A percentile compares a stretch with the other conserved stretches of the same genome.
Evolutionary conservation across 2,113 vertebrate genomes (phyloP).

Genomic region (Microtus ochrogaster): DNA sequence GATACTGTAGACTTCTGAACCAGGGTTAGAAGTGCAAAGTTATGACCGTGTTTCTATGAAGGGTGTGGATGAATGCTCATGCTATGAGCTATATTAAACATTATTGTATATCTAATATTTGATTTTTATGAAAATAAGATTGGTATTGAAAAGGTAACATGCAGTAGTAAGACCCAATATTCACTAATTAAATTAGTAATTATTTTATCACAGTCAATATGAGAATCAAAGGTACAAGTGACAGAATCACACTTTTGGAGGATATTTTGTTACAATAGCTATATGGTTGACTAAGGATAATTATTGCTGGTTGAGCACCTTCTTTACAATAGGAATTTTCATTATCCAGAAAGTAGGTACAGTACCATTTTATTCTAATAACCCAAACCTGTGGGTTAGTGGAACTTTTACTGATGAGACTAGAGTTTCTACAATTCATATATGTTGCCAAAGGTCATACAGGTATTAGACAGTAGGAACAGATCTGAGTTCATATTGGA

Average conservation of each 20-base stretch:
- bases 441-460: neutral
- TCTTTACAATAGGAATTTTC: neutral
- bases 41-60: neutral
- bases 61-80: neutral
- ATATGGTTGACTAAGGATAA: neutral
- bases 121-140: slow-evolving; percentile 12
- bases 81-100: neutral
- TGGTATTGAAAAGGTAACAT: neutral
- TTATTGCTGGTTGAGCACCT: neutral
- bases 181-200: neutral
- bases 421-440: neutral
- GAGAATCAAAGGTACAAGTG: neutral
- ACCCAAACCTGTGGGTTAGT: neutral
- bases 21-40: neutral
- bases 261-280: neutral
- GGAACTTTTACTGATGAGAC: neutral
- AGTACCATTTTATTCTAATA: slow-evolving; percentile 15
- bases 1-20: neutral
- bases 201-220: neutral
- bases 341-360: neutral
- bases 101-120: neutral
- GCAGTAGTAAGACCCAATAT: neutral
- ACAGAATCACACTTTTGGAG: neutral
- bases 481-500: neutral
- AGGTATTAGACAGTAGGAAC: neutral